Conservation (phyloP, 2,888 invertebrate species). For the Melipona bicolor region DNA sequence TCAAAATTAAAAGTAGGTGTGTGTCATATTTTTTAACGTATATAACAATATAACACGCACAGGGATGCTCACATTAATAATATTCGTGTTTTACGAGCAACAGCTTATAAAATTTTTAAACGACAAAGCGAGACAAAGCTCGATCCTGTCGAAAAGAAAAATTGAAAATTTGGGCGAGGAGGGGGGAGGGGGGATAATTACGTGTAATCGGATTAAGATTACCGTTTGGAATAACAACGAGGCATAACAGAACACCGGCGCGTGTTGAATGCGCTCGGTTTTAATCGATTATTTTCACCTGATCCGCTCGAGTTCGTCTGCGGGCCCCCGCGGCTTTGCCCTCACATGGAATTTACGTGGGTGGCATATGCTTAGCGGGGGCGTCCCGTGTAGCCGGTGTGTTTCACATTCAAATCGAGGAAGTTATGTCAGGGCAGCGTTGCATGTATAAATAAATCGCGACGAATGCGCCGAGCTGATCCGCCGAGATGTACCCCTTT, state of each 20-base stretch:
- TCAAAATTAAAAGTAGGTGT: too few species aligned
- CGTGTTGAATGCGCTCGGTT: not conserved
- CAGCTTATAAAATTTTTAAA: too few species aligned
- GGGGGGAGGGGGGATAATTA: not conserved
- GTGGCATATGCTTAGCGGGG: conserved; percentile 72
- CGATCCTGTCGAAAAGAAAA: not conserved
- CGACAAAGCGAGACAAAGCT: not conserved
- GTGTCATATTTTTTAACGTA: too few species aligned
- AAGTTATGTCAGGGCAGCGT: conserved; percentile 58
- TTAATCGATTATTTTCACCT: conserved; percentile 58
- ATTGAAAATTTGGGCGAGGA: too few species aligned
- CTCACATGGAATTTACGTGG: conserved; percentile 67
- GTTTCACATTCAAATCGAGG: conserved; percentile 61
- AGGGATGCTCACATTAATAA: too few species aligned
- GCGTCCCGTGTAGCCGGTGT: conserved; percentile 67
- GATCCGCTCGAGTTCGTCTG: conserved; percentile 47
- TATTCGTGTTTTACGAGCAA: too few species aligned
- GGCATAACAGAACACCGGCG: not conserved
- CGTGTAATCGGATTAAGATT: not conserved
- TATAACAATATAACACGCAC: too few species aligned
- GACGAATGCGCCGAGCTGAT: conserved; percentile 46
- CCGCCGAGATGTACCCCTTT: conserved; percentile 28
- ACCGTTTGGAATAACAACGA: not conserved
- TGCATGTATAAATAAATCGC: conserved; percentile 60
- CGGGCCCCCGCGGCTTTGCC: conserved; percentile 48